Evolutionary conservation across 2,888 invertebrate species (phyloP), one percentile per base, ranked within the genome.

Genomic region (Andrena haemorrhoa): DNA sequence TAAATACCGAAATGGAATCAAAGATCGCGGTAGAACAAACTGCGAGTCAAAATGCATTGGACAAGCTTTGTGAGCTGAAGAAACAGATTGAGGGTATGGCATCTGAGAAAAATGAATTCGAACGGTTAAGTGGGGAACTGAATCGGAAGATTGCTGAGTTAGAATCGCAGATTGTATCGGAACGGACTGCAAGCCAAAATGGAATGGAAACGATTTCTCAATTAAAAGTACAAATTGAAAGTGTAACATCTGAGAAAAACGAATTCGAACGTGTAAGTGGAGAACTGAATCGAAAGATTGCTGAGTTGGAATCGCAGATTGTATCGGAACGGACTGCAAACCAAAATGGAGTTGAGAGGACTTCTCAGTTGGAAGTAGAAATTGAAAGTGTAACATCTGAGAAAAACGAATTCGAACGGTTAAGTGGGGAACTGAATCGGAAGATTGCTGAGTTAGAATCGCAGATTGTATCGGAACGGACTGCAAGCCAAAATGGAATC

Each of bases 301-400:
- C 20, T 0, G 49, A 49, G 58, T 26, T 68, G 7, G 51, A 74
- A 23, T 12, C 31, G 23, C 47, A 64, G 12, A 35, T 20, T 23
- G 35, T 20, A 10, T 12, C 10, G n/a, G 74, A 47, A 20, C 58
- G 33, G 8, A 5, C 7, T 2, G 51, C 49, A 0, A n/a, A 8
- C 0, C 10, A 49, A 26, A 64, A 78, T 26, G 64, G 49, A 31
- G 26, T 74, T 41, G 47, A 72, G 26, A 61, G 58, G 33, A 41
- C 77, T 0, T 58, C 56, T 1, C 63, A 80, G 47, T 41, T 85
- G 20, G 65, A 82, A 20, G 49, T 61, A 1, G 60, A 76, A 51
- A 74, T 83, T 64, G 80, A 81, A 65, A 31, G 68, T 16, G 65
- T 81, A n/a, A 83, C 77, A 0, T 10, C 7, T n/a, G n/a, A 35